These are phyloP conservation scores for Tauraco erythrolophus DNA, from an alignment of 2,113 vertebrate species.

Conservation along the genomic window DNA sequence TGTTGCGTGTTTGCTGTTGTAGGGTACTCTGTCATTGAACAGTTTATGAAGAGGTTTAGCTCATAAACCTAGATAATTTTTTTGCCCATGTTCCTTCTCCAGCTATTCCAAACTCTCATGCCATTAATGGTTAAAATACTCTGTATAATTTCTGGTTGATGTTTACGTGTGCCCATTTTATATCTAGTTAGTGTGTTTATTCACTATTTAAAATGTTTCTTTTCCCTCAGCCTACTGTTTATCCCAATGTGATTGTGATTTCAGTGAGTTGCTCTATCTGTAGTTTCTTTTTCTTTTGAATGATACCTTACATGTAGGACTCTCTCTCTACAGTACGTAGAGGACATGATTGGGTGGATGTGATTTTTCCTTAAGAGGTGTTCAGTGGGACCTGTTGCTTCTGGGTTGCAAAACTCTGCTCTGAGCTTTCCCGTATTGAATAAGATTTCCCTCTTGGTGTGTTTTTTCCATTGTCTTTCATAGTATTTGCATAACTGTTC, in stretches of 20 bases:
- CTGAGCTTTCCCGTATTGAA: neutral
- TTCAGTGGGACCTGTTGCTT: neutral
- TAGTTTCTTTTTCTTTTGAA: neutral
- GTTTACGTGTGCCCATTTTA: neutral
- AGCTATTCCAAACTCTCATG: neutral
- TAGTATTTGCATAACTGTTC: neutral
- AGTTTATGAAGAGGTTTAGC: neutral
- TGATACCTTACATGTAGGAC: neutral
- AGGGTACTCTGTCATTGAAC: neutral
- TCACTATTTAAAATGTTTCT: neutral
- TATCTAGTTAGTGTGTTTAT: neutral
- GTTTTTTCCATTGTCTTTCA: neutral
- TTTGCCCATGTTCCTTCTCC: neutral
- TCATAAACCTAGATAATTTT: neutral
- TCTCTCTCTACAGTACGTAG: neutral
- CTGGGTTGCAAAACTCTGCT: neutral
- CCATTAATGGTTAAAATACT: neutral
- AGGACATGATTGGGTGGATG: neutral
- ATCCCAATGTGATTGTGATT: neutral
- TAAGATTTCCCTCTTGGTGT: neutral
- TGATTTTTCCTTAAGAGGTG: neutral
- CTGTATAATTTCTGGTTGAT: neutral
- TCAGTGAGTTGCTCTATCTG: neutral
- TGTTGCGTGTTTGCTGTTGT: neutral
- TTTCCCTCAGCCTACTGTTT: neutral